phyloP scores from a whole-genome alignment of 1,140 invertebrate genomes.

The Platyscapa corneri region DNA sequence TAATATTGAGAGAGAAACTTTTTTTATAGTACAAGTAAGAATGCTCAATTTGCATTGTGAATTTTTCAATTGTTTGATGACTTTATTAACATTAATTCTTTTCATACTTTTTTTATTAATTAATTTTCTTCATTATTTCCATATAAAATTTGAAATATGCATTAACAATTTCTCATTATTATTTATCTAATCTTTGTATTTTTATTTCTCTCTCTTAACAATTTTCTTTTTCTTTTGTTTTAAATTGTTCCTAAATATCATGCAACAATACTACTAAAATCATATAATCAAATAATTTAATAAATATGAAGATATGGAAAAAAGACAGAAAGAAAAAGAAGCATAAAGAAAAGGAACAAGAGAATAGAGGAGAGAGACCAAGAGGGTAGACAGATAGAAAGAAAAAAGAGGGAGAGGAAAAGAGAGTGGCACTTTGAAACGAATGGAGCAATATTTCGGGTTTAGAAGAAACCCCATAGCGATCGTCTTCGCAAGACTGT shows the following conservation, averaged over 20 bases:
- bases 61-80: background rate
- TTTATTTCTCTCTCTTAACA: too few species aligned
- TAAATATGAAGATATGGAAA: background rate
- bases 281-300: background rate
- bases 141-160: too few species aligned
- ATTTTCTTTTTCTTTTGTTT: too few species aligned
- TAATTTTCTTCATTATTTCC: too few species aligned
- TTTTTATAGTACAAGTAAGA: background rate
- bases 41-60: too few species aligned
- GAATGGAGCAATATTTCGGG: background rate
- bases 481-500: conserved; percentile 31
- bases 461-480: conserved; percentile 32
- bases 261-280: background rate
- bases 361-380: background rate
- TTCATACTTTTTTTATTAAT: too few species aligned
- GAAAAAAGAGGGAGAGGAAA: background rate
- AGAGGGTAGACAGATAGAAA: background rate
- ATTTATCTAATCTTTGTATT: too few species aligned
- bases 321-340: too few species aligned
- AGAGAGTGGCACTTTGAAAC: background rate
- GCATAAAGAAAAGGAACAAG: background rate
- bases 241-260: too few species aligned
- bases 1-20: background rate
- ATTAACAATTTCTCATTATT: background rate
- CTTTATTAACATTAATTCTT: background rate